These are phyloP conservation scores for Apis dorsata DNA, from an alignment of 1,140 invertebrate species.

Conservation along the genomic window DNA sequence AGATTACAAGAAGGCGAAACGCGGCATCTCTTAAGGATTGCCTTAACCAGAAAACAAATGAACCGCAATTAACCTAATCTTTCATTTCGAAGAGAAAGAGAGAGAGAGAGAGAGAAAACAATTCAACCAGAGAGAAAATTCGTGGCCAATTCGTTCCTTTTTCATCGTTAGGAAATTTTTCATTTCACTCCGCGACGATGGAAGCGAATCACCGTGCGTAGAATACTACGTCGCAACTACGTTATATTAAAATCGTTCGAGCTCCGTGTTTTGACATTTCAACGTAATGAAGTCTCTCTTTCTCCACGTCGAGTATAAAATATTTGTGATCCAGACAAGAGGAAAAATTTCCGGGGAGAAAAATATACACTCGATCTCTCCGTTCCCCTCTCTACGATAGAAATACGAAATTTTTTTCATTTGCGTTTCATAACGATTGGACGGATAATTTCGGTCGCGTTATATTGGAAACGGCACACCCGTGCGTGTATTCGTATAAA, in stretches of 20 bases:
- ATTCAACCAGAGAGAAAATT: neutral
- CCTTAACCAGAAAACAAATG: neutral
- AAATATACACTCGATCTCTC: neutral
- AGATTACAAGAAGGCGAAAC: slow-evolving; percentile 12
- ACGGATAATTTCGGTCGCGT: neutral
- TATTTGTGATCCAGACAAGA: neutral
- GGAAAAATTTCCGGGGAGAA: neutral
- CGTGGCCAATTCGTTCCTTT: neutral
- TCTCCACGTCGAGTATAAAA: too few relatives aligned
- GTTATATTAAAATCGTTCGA: slow-evolving; percentile 14
- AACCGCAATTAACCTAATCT: slow-evolving; percentile 26
- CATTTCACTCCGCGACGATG: neutral
- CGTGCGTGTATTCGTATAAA: neutral
- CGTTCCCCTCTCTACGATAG: neutral
- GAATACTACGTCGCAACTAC: too few relatives aligned
- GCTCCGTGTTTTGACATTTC: neutral
- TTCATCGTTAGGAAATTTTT: slow-evolving; percentile 11
- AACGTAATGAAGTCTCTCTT: neutral
- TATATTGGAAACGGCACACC: slow-evolving; percentile 7
- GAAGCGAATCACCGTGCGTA: neutral
- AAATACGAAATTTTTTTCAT: slow-evolving; percentile 17
- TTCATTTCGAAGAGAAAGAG: neutral
- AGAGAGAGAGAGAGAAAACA: too few relatives aligned
- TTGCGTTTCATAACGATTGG: neutral
- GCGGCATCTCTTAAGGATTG: neutral